A percentile compares a stretch with the other conserved stretches of the same genome.
Conservation (phyloP, 1,140 invertebrate species). For the Zaprionus africanus region DNA sequence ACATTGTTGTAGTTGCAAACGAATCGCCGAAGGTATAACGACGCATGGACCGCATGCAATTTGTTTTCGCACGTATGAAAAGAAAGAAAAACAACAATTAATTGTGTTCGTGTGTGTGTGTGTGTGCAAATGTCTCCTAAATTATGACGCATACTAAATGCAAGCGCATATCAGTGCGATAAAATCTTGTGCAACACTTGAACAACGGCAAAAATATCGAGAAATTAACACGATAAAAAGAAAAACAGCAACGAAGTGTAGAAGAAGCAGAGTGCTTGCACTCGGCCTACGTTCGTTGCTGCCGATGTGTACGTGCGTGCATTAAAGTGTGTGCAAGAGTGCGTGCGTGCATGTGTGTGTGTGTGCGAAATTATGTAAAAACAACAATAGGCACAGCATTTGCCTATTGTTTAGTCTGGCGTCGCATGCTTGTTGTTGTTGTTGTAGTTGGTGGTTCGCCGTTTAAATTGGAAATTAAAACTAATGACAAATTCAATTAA, state of each 20-base stretch:
- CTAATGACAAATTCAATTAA: constrained; percentile 43
- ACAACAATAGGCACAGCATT: constrained; percentile 53
- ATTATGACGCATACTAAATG: constrained; percentile 73
- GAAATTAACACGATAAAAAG: constrained; percentile 28
- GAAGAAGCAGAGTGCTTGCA: constrained; percentile 62
- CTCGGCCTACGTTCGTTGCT: constrained; percentile 51
- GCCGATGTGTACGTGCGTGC: constrained; percentile 22
- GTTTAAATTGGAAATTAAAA: constrained; percentile 40
- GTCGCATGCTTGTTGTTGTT: constrained; percentile 26
- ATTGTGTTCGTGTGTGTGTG: constrained; percentile 49
- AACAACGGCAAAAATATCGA: constrained; percentile 30
- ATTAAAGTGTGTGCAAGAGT: constrained; percentile 15
- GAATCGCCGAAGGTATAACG: constrained; percentile 49
- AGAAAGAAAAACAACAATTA: constrained; percentile 61
- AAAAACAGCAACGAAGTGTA: constrained; percentile 36
- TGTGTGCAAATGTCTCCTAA: constrained; percentile 60
- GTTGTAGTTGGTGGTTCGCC: constrained; percentile 11
- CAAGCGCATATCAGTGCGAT: constrained; percentile 49
- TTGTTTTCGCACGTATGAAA: constrained; percentile 26
- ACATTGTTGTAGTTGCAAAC: constrained; percentile 42
- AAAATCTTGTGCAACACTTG: constrained; percentile 47
- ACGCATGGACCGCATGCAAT: background rate
- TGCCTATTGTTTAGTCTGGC: constrained; percentile 44
- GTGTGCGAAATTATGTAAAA: constrained; percentile 78
- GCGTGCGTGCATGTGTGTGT: constrained; percentile 23